Evolutionary conservation across 2,113 vertebrate species (phyloP).

Genomic region (Carassius auratus): DNA sequence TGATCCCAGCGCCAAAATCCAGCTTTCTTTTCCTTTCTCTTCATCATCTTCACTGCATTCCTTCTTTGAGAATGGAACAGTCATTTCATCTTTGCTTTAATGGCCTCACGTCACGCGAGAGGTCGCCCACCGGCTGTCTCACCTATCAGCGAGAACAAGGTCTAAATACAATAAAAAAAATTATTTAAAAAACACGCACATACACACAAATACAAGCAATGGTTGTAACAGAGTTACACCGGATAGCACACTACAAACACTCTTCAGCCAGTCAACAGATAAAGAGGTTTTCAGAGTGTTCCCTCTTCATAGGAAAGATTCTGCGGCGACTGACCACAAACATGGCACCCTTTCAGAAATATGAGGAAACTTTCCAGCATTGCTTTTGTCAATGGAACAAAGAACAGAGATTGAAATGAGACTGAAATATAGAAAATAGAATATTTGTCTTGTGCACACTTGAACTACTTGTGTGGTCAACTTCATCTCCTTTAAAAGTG

Average conservation of each 20-base stretch:
- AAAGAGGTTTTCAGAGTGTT: slow-evolving; percentile 24
- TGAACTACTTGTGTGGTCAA: not conserved
- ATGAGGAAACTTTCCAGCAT: slow-evolving; percentile 18
- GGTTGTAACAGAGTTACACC: not conserved
- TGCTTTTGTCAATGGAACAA: slow-evolving; percentile 4
- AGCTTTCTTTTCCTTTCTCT: slow-evolving; percentile 42
- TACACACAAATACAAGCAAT: slow-evolving; percentile 3
- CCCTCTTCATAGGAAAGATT: slow-evolving; percentile 5
- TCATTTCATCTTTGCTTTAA: slow-evolving; percentile 43
- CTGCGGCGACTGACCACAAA: slow-evolving; percentile 8
- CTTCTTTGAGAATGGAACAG: slow-evolving; percentile 45
- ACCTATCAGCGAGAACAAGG: slow-evolving; percentile 25
- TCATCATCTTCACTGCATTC: slow-evolving; percentile 48
- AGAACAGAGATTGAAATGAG: slow-evolving; percentile 12
- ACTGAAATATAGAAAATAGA: not conserved
- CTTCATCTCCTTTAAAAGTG: not conserved
- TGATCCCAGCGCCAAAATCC: slow-evolving; percentile 38
- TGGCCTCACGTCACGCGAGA: slow-evolving; percentile 27
- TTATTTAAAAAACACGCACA: not conserved
- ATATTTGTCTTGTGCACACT: not conserved
- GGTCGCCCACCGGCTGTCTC: slow-evolving; percentile 28
- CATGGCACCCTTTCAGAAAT: slow-evolving; percentile 24
- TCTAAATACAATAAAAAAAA: not conserved
- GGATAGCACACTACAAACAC: slow-evolving; percentile 9
- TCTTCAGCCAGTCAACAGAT: slow-evolving; percentile 18